These are phyloP conservation scores for Drosophila ercepeae DNA, from an alignment of 1,140 invertebrate genomes.

Conservation along the genomic window DNA sequence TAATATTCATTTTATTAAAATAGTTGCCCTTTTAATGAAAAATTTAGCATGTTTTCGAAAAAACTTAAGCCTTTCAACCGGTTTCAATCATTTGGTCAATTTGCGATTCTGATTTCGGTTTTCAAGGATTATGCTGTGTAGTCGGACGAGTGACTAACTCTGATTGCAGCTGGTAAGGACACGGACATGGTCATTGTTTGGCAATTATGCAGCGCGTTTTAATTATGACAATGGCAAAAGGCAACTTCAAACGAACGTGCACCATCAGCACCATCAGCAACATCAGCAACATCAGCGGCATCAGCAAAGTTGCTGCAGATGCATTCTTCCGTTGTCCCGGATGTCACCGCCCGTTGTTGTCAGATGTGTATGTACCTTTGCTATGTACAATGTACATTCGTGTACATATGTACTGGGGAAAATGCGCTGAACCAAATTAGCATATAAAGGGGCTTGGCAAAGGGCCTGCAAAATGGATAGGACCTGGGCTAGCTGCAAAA, in stretches of 20 bases:
- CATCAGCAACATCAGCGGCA: conserved; percentile 32
- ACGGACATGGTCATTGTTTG: conserved; percentile 60
- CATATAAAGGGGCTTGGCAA: conserved; percentile 43
- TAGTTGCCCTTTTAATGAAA: not conserved
- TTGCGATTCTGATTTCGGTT: not conserved
- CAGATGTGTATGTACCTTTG: conserved; percentile 33
- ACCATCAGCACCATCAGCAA: too few species aligned
- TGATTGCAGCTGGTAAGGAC: conserved; percentile 34
- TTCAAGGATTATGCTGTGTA: conserved; percentile 5
- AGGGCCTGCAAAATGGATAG: not conserved
- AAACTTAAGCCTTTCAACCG: not conserved
- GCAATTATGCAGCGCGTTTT: conserved; percentile 78
- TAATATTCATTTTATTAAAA: not conserved
- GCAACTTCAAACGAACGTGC: conserved; percentile 55
- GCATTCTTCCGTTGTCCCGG: conserved; percentile 36
- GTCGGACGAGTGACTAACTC: conserved; percentile 44
- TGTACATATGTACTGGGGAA: conserved; percentile 31
- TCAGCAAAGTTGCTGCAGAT: conserved; percentile 42
- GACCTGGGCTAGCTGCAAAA: conserved; percentile 3
- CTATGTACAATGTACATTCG: not conserved
- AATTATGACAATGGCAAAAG: conserved; percentile 72
- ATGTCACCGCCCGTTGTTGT: conserved; percentile 7
- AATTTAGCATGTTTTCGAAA: not conserved
- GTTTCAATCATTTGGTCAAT: not conserved
- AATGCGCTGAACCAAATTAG: conserved; percentile 75